Evolutionary conservation across 2,888 invertebrate species (phyloP), one percentile per base, ranked within the genome.

Genomic region (Galerucella nymphaeae): DNA sequence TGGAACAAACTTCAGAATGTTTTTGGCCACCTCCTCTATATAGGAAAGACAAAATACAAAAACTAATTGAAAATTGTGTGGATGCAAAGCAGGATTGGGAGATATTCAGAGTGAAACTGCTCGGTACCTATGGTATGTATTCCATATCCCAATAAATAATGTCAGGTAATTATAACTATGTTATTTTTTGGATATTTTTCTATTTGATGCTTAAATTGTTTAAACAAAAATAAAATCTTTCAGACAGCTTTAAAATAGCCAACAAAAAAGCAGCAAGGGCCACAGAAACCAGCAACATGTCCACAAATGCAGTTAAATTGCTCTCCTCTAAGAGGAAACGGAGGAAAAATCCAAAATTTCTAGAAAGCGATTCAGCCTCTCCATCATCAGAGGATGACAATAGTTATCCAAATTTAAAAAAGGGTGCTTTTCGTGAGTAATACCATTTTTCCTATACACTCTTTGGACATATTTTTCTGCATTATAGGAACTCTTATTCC

Each of bases 11-110:
- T 16, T 30, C 14, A 30, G 70, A 70, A 63, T 70, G 70, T 70
- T 70, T 63, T 70, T 70, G 70, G 70, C 70, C 70, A 38, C 63
- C 48, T 4, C 48, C 14, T 48, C 48, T 58, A 42, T 57, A 67
- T 58, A 67, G 42, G 45, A 67, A 58, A 58, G 65, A 65, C 1
- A 65, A 65, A 38, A 65, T 65, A 53, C 23, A 9, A 23, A 65
- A 65, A 30, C 30, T 65, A 53, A 65, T 65, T 20, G 65, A 65
- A 65, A 30, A 61, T 61, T 61, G 61, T 61, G 61, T 61, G 61
- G 61, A 61, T 14, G 61, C 61, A 38, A 61, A 38, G 61, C 61
- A 61, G 61, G 61, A 61, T n/a, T 61, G 61, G 61, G 61, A 61
- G 14, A 41, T 61, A 30, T 61, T 61, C 61, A 30, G 61, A 61